phyloP scores from a whole-genome alignment of 2,888 invertebrate species.

The Parthenolecanium corni region DNA sequence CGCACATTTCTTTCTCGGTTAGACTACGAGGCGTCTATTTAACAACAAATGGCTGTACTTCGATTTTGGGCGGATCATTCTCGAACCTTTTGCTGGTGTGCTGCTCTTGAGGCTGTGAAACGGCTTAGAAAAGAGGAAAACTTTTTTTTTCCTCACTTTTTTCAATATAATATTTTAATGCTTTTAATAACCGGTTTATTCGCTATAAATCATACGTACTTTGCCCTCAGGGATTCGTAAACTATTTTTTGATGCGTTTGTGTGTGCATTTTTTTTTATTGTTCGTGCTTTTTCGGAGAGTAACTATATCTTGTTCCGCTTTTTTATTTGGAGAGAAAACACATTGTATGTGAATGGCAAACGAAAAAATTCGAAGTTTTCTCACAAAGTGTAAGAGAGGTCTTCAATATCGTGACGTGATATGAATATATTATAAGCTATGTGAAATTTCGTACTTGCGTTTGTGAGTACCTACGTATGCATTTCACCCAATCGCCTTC shows the following conservation, averaged over 20 bases:
- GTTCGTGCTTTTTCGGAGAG: too few species aligned
- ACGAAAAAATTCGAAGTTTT: background rate
- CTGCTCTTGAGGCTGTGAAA: constrained; percentile 17
- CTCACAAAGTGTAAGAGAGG: too few species aligned
- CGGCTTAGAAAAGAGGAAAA: constrained; percentile 22
- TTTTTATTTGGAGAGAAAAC: background rate
- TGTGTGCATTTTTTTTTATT: too few species aligned
- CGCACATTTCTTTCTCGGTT: constrained; percentile 6
- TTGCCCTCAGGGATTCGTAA: constrained; percentile 17
- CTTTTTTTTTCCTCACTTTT: constrained; percentile 2
- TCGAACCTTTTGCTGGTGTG: constrained; percentile 5
- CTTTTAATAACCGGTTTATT: constrained; percentile 28
- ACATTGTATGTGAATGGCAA: background rate
- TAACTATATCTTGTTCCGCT: background rate
- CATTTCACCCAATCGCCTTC: too few species aligned
- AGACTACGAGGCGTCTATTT: constrained; percentile 26
- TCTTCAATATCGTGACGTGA: too few species aligned
- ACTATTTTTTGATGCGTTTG: constrained; percentile 2
- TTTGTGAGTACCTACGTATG: too few species aligned
- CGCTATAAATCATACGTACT: constrained; percentile 25
- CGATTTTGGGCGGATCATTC: constrained; percentile 25
- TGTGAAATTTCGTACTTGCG: too few species aligned
- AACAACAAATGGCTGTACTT: constrained; percentile 25
- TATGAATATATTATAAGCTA: too few species aligned
- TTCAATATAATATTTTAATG: constrained; percentile 17